Base-by-base conservation (phyloP, 92 coral and sea anemone genomes). In the Actinernus sp. region DNA sequence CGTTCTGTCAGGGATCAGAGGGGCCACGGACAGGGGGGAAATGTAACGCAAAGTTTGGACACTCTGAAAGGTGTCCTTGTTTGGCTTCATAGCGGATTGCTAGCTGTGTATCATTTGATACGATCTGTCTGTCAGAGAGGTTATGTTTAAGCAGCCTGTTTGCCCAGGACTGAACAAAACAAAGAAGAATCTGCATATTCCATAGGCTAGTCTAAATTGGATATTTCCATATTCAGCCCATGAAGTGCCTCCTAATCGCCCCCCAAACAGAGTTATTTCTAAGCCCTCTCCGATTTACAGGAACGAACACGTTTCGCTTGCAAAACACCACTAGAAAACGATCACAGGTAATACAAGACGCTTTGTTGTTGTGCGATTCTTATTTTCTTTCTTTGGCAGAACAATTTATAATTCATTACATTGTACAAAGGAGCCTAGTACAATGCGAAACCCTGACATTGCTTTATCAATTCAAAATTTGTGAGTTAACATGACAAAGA, bases 401-500 rank as follows among this genome's bases (percentile, higher is more conserved):
- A 58, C 78, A 74, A 90, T 90, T 63, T 81, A 90, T 90, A 86
- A 90, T 90, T 90, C 92, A 90, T 90, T 62, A 85, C 82, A 75
- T 66, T 81, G 92, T 90, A 90, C 92, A 90, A 81, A 80, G 83
- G 76, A 41, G 62, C 66, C 89, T 63, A 49, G 85, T 47, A 63
- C 86, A 76, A 88, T 80, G 52, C 61, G 71, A 72, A 49, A 87
- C 82, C 85, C 84, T 82, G 74, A 86, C 62, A 79, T 65, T 78
- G 90, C 76, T 74, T 74, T 80, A 81, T 81, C 60, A 75, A 85
- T 86, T 90, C 76, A 73, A 90, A 81, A 85, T 60, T 49, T 60
- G 38, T 32, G 36, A 68, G 85, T 90, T 90, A 90, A 62, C 92
- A 90, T 86, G 97, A 90, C 97, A 90, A 90, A 54, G 92, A 87